These are phyloP conservation scores for Hycleus cichorii DNA, from an alignment of 1,140 invertebrate species.

Conservation along the genomic window DNA sequence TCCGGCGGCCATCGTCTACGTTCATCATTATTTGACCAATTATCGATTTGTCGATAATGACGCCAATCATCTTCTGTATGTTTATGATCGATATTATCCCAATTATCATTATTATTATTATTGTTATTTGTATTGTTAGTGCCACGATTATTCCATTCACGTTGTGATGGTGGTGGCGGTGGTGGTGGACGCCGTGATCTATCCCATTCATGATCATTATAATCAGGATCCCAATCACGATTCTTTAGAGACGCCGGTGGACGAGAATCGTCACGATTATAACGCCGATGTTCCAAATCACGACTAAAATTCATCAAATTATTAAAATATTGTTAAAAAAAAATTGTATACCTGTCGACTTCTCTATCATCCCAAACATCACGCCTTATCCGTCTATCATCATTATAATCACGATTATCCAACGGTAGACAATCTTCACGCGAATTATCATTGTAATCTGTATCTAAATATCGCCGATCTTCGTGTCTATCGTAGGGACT, in stretches of 20 bases:
- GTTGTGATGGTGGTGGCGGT: background rate
- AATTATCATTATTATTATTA: conserved; percentile 3
- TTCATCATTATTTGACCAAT: conserved; percentile 33
- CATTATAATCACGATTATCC: conserved; percentile 30
- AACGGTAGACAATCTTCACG: conserved; percentile 33
- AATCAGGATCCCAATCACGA: conserved; percentile 31
- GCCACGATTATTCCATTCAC: conserved; percentile 33
- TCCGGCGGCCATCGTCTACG: conserved; percentile 33
- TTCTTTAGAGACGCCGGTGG: conserved; percentile 12
- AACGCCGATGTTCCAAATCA: conserved; percentile 22
- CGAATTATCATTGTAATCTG: conserved; percentile 31
- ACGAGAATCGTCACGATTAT: conserved; percentile 28
- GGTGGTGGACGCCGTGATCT: conserved; percentile 20
- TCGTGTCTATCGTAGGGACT: conserved; percentile 35
- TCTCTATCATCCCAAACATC: conserved; percentile 36
- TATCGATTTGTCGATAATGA: conserved; percentile 35
- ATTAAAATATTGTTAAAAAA: background rate
- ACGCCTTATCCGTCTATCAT: conserved; percentile 29
- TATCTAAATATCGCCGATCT: conserved; percentile 34
- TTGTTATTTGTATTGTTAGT: conserved; percentile 6
- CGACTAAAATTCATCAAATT: background rate
- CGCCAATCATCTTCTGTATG: conserved; percentile 37
- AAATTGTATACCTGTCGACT: conserved; percentile 17
- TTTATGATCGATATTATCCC: conserved; percentile 24
- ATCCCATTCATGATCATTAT: conserved; percentile 36